These are phyloP conservation scores for Zapornia atra DNA, from an alignment of 2,113 vertebrate species.

Conservation along the genomic window DNA sequence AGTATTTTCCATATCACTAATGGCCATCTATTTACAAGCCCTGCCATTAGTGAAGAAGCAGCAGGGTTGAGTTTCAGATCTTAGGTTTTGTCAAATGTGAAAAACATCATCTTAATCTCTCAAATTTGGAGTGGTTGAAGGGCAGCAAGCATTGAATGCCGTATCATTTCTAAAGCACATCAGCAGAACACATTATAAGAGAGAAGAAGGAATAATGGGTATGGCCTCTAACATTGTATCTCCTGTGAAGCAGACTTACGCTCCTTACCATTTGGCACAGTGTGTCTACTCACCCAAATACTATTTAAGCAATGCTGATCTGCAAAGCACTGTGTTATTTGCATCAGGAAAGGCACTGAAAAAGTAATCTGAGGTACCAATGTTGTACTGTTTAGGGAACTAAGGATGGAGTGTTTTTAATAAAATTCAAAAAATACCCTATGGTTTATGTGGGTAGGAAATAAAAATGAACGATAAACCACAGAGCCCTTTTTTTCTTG, in stretches of 20 bases:
- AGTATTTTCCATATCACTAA: background rate
- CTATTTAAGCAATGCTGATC: background rate
- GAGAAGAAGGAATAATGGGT: background rate
- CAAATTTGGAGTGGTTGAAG: background rate
- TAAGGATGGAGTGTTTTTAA: background rate
- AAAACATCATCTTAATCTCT: background rate
- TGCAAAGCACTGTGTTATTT: background rate
- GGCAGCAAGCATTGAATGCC: background rate
- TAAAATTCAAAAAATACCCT: background rate
- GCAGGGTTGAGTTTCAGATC: background rate
- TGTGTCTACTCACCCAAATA: background rate
- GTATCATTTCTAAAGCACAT: background rate
- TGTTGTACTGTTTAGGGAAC: background rate
- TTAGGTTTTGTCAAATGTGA: background rate
- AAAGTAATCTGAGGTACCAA: background rate
- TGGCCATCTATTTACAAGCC: background rate
- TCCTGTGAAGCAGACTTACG: background rate
- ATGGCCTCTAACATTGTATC: background rate
- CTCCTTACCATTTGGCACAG: background rate
- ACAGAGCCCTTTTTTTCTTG: conserved; percentile 43
- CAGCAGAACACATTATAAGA: background rate
- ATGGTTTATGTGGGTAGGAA: conserved; percentile 45
- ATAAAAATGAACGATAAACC: conserved; percentile 21
- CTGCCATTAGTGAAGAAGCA: background rate
- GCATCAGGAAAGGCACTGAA: background rate